Evolutionary conservation across 1,140 invertebrate genomes (phyloP), one percentile per base, ranked within the genome.

Genomic region (Drosophila hydei): DNA sequence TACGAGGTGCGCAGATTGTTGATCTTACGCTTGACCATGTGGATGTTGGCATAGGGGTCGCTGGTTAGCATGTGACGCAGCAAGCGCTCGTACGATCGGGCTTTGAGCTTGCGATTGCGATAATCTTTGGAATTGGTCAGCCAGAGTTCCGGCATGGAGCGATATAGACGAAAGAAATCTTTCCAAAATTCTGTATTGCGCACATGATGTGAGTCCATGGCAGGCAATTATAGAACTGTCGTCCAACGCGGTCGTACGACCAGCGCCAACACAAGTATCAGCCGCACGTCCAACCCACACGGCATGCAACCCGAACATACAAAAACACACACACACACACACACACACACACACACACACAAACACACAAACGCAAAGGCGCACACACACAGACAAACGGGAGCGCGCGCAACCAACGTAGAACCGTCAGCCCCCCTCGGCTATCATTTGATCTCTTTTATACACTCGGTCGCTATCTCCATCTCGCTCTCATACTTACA

Each of bases 1-100:
- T 83, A 87, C 16, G 83, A 83, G 12, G 78, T 81, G 3, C 83
- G 78, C 2, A 87, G 38, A 67, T 81, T 88, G 68, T 87, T 87
- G 2, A 87, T 87, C 27, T 87, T 87, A 0, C 83, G 56, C 50
- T 87, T 87, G 0, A 87, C 50, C 45, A 74, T 63, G 14, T 88
- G 72, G 0, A 70, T 73, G 27, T 88, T 87, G 1, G 72, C 72
- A 6, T 43, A 6, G 2, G 50, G 40, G 27, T 87, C 75, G 3
- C 11, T 14, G 4, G 25, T 25, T 9, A 64, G 78, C 51, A 88
- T 12, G 0, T 62, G 52, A 0, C 33, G 6, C 14, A 87, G 33
- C 2, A 87, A 30, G 0, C 51, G 43, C 0, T 54, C 55, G 16
- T 87, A 87, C 11, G 83, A 72, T 2, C 61, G 14, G 0, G 54